phyloP scores from a whole-genome alignment of 1,140 invertebrate species.

The Drosophila kikkawai region DNA sequence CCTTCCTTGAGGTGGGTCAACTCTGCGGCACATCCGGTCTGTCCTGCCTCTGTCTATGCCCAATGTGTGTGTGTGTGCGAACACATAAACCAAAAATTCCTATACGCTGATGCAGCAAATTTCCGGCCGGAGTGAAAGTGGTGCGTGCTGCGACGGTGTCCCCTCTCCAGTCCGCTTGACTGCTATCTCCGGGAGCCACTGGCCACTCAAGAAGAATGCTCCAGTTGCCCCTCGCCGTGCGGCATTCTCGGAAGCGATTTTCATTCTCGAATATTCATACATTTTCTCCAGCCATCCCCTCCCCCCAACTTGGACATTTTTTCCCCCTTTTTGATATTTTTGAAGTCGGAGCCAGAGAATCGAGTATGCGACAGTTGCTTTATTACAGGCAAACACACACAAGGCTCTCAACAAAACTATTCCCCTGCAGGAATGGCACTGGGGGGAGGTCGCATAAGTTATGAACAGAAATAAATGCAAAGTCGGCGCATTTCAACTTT shows the following conservation, averaged over 20 bases:
- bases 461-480: conserved; percentile 40
- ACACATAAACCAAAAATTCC: conserved; percentile 79
- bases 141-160: conserved; percentile 53
- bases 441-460: conserved; percentile 14
- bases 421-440: neutral
- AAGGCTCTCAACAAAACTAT: conserved; percentile 28
- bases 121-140: conserved; percentile 77
- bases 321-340: conserved; percentile 31
- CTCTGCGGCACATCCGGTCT: conserved; percentile 7
- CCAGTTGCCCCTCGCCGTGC: neutral
- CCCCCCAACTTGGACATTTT: conserved; percentile 7
- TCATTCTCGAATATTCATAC: conserved; percentile 77
- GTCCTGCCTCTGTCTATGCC: neutral
- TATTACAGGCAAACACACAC: conserved; percentile 23
- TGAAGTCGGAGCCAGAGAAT: conserved; percentile 37
- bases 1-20: conserved; percentile 65
- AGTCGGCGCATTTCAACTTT: conserved; percentile 32
- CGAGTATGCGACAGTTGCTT: conserved; percentile 64
- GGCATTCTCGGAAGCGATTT: conserved; percentile 41
- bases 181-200: conserved; percentile 32
- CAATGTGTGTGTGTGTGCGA: conserved; percentile 11
- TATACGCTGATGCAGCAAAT: conserved; percentile 82
- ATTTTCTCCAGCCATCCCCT: conserved; percentile 39
- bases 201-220: conserved; percentile 52
- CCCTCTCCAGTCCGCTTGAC: conserved; percentile 12